A percentile compares a stretch with the other conserved stretches of the same genome.
Conservation (phyloP, 2,113 vertebrate genomes). For the Centropus unirufus region DNA sequence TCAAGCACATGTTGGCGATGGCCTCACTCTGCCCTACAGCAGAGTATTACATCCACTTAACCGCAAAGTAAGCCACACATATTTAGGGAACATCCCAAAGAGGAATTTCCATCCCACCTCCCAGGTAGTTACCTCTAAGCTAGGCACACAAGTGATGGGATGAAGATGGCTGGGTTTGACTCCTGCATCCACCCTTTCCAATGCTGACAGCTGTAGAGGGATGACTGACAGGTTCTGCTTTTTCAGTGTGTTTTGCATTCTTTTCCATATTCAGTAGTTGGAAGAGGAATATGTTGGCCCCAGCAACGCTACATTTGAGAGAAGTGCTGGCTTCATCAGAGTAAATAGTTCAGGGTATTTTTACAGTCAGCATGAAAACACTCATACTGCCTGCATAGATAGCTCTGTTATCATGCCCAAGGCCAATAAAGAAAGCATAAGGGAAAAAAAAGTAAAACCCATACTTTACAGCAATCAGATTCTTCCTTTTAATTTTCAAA, state of each 20-base stretch:
- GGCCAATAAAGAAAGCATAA: neutral
- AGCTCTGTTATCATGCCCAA: neutral
- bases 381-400: neutral
- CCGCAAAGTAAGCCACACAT: neutral
- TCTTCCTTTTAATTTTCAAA: conserved; percentile 27
- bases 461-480: neutral
- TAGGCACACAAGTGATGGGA: neutral
- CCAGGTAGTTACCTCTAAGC: neutral
- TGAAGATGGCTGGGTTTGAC: neutral
- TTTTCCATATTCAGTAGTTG: conserved; percentile 47
- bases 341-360: conserved; percentile 19
- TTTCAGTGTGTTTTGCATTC: conserved; percentile 6
- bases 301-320: neutral
- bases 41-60: accelerated
- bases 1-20: accelerated
- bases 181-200: neutral
- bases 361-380: neutral
- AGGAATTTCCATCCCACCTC: neutral
- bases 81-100: neutral
- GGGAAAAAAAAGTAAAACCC: neutral
- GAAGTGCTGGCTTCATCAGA: neutral
- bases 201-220: neutral
- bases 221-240: conserved; percentile 6
- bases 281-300: neutral
- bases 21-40: too few relatives aligned